These are phyloP conservation scores for Festucalex cinctus DNA, from an alignment of 2,113 vertebrate genomes.

Conservation along the genomic window DNA sequence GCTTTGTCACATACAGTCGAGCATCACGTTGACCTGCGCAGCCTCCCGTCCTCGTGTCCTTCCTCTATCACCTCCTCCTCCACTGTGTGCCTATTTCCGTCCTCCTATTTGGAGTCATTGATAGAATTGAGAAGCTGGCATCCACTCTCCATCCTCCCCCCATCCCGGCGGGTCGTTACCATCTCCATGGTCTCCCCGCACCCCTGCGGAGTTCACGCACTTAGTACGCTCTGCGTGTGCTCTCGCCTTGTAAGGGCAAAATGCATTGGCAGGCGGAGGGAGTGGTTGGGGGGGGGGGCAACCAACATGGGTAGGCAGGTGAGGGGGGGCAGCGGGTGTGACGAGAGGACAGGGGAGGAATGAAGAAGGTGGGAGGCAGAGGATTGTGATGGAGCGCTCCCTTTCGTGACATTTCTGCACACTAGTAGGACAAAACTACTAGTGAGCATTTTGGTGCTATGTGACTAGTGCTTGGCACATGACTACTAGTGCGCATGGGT, in stretches of 20 bases:
- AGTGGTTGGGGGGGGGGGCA: constrained; percentile 66
- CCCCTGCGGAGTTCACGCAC: constrained; percentile 59
- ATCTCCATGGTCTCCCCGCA: constrained; percentile 45
- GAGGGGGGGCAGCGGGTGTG: constrained; percentile 51
- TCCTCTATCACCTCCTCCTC: constrained; percentile 14
- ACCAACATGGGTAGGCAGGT: constrained; percentile 66
- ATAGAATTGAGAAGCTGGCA: constrained; percentile 51
- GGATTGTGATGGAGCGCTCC: constrained; percentile 8
- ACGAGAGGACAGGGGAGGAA: constrained; percentile 27
- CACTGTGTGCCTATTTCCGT: constrained; percentile 60
- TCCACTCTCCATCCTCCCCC: constrained; percentile 30
- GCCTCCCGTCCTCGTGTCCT: constrained; percentile 6
- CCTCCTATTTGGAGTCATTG: constrained; percentile 58
- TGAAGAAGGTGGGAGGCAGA: constrained; percentile 25
- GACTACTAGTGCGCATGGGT: too few relatives aligned
- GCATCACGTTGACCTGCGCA: constrained; percentile 46
- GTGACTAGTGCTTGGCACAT: background rate
- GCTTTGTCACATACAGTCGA: constrained; percentile 8
- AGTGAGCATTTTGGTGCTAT: too few relatives aligned
- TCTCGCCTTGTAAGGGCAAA: constrained; percentile 82
- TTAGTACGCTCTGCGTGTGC: constrained; percentile 74
- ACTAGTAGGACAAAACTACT: too few relatives aligned
- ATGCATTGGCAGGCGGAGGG: constrained; percentile 69
- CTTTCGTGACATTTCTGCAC: too few relatives aligned
- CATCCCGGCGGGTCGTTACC: constrained; percentile 18